Base-by-base conservation (phyloP, 2,888 invertebrate genomes). In the Pammene fasciana region DNA sequence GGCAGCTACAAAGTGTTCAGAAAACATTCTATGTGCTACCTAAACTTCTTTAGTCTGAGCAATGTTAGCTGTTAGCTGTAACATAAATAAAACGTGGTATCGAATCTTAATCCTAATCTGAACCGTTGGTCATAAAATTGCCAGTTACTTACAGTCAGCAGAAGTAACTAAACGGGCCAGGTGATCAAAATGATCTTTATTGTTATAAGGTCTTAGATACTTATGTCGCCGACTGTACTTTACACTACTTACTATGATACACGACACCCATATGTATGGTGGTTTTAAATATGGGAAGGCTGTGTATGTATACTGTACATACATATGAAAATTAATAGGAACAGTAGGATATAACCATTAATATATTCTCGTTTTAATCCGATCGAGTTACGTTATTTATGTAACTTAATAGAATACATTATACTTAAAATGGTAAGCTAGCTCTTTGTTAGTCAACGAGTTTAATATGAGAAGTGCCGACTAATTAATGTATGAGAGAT, bases 251-350 rank as follows among this genome's bases (percentile, higher is more conserved):
- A 26, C 64, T 64, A 46, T 65, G 65, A 56, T 26, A 66, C 14
- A 50, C 26, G 56, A 65, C 38, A 65, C 41, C 38, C 41, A 52
- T 52, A 62, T 26, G 50, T 41, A 50, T 41, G 38, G n/a, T 18
- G 62, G 38, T 52, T 62, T 41, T 52, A 62, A 62, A 52, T 62
- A 62, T 52, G 62, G 62, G 9, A 61, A 60, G 60, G 50, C n/a
- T 38, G 10, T 13, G 16, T 38, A 36, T 54, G n/a, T 54, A 54
- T 54, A 16, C n/a, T 16, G 26, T 26, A 45, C 59, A 26, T 45
- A 48, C 14, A 36, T 8, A 56, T 14, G 16, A 56, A 34, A 14
- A 34, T 11, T 46, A 46, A 14, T 26, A 34, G 34, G 3, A 46
- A 45, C 43, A 57, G 43, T 43, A 26, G 13, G 18, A n/a, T 26